These are phyloP conservation scores for Aphaenogaster ashmeadi DNA, from an alignment of 1,140 invertebrate species.

Conservation along the genomic window DNA sequence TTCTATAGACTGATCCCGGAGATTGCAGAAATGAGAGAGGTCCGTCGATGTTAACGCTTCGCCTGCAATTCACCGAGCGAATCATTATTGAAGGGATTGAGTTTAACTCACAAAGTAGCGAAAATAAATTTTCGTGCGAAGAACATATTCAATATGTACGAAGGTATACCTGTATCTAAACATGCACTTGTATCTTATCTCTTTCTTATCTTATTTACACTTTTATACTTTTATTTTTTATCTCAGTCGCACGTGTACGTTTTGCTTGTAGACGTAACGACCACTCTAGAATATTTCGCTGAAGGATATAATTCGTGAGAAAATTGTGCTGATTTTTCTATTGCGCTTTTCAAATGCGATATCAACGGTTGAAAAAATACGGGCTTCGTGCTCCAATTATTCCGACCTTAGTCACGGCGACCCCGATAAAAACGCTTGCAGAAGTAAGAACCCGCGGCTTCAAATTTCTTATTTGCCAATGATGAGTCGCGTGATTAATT, in stretches of 20 bases:
- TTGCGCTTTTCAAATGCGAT: constrained; percentile 16
- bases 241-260: not conserved
- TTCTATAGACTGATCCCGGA: constrained; percentile 40
- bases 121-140: constrained; percentile 23
- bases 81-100: constrained; percentile 39
- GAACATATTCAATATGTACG: not conserved
- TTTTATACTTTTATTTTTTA: constrained; percentile 18
- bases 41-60: constrained; percentile 46
- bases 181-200: constrained; percentile 36
- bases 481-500: constrained; percentile 12
- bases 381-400: constrained; percentile 55
- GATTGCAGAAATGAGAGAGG: constrained; percentile 35
- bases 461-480: not conserved
- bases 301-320: not conserved
- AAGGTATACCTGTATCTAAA: not conserved
- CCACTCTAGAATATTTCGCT: not conserved
- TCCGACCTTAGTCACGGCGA: constrained; percentile 40
- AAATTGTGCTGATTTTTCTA: constrained; percentile 13
- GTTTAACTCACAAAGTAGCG: not conserved
- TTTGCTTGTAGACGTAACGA: not conserved
- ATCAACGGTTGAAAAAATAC: constrained; percentile 24
- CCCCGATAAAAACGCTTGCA: constrained; percentile 35
- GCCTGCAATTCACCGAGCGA: constrained; percentile 26
- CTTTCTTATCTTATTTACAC: constrained; percentile 37
- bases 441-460: constrained; percentile 10